These are phyloP conservation scores for Onthophagus taurus DNA, from an alignment of 1,140 invertebrate species.

Conservation along the genomic window DNA sequence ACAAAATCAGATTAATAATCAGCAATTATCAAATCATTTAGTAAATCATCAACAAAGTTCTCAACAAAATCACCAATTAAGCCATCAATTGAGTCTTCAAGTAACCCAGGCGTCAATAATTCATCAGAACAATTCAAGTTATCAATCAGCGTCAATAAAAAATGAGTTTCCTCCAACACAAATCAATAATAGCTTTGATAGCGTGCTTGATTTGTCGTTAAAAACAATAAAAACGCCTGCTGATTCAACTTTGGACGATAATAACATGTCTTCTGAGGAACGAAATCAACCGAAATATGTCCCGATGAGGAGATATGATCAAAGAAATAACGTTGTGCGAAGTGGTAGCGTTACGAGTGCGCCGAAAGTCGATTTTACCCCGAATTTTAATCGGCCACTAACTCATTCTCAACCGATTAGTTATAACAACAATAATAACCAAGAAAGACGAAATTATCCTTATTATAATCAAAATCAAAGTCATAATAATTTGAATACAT, in stretches of 20 bases:
- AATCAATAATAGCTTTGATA: too few species aligned
- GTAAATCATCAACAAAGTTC: conserved; percentile 26
- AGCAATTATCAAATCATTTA: conserved; percentile 2
- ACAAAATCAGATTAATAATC: conserved; percentile 38
- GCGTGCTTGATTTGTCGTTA: conserved; percentile 63
- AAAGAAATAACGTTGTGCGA: conserved; percentile 13
- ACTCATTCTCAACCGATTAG: conserved; percentile 16
- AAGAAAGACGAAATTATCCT: background rate
- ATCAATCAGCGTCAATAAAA: background rate
- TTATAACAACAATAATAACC: conserved; percentile 10
- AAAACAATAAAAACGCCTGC: conserved; percentile 77
- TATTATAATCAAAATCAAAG: background rate
- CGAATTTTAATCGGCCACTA: conserved; percentile 47
- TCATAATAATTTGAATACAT: background rate
- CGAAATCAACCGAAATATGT: conserved; percentile 30
- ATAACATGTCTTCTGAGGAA: too few species aligned
- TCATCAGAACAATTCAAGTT: background rate
- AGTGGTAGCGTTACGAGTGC: conserved; percentile 40
- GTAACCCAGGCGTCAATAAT: background rate
- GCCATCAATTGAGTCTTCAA: background rate
- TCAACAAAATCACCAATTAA: conserved; percentile 40
- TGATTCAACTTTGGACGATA: conserved; percentile 70
- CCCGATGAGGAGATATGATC: conserved; percentile 14
- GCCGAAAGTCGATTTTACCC: conserved; percentile 60
- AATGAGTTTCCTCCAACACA: background rate